A percentile compares a stretch with the other conserved stretches of the same genome.
Conservation (phyloP, 1,140 invertebrate genomes). For the Atta colombica region DNA sequence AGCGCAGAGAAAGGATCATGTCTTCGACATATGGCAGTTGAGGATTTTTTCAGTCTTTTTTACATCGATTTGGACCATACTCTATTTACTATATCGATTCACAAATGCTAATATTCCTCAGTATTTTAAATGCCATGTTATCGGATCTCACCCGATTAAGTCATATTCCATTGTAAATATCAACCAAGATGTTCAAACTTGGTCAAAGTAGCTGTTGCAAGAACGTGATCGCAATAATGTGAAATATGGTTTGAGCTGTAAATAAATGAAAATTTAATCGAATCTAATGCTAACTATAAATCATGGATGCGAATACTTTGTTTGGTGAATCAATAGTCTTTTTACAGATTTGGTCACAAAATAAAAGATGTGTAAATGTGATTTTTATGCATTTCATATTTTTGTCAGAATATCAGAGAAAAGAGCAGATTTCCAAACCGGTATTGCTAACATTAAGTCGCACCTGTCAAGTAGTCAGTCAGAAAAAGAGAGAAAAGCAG, state of each 20-base stretch:
- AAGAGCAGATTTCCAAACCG: conserved; percentile 36
- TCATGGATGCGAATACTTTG: not conserved
- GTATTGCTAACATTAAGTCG: conserved; percentile 61
- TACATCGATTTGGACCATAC: not conserved
- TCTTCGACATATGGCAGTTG: conserved; percentile 78
- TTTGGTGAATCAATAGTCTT: not conserved
- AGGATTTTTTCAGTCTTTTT: conserved; percentile 16
- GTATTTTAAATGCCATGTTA: not conserved
- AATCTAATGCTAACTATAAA: not conserved
- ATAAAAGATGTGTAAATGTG: not conserved
- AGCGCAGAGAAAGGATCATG: conserved; percentile 48
- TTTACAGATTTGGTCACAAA: not conserved
- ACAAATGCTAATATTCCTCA: not conserved
- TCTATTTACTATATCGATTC: not conserved
- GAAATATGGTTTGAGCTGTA: not conserved
- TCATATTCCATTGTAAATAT: not conserved
- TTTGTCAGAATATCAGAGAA: not conserved
- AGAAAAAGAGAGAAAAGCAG: conserved; percentile 62
- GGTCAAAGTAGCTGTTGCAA: not conserved
- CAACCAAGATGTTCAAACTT: not conserved
- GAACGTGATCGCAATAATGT: not conserved
- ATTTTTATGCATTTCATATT: conserved; percentile 8
- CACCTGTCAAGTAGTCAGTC: conserved; percentile 61
- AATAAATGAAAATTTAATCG: not conserved
- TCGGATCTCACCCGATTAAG: not conserved